Percentiles rank a stretch among this genome's conserved stretches.
Conservation (phyloP, 2,113 vertebrate species). For the Bufo gargarizans region DNA sequence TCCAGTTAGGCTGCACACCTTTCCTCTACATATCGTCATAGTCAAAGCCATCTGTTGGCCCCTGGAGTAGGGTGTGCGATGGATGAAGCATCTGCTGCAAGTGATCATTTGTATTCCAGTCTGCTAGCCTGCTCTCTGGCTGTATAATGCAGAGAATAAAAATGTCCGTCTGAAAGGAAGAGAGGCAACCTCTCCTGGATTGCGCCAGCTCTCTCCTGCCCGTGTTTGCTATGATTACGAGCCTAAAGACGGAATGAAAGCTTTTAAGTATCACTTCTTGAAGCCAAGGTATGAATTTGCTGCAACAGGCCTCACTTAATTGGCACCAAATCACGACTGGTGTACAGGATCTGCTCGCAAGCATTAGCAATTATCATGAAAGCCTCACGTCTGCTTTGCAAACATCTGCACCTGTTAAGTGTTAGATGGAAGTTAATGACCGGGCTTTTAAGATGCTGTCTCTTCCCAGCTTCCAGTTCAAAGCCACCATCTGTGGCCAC, state of each 20-base stretch:
- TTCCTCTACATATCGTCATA: constrained; percentile 27
- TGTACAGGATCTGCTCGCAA: constrained; percentile 37
- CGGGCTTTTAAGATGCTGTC: constrained; percentile 46
- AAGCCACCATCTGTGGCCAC: constrained; percentile 43
- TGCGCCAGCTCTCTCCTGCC: constrained; percentile 9
- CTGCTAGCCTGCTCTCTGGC: constrained; percentile 6
- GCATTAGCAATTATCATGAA: constrained; percentile 57
- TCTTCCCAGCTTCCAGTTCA: constrained; percentile 29
- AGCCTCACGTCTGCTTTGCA: constrained; percentile 55
- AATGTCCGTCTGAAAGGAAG: constrained; percentile 45
- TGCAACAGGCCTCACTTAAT: constrained; percentile 53
- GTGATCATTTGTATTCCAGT: constrained; percentile 48
- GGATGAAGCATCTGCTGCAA: constrained; percentile 43
- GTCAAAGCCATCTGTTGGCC: constrained; percentile 24
- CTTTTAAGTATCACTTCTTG: constrained; percentile 40
- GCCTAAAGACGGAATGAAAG: constrained; percentile 43
- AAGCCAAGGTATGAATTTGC: constrained; percentile 48
- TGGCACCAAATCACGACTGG: constrained; percentile 36
- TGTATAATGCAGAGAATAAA: constrained; percentile 51
- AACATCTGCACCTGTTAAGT: constrained; percentile 57
- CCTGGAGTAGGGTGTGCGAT: constrained; percentile 41
- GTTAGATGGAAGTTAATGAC: constrained; percentile 56
- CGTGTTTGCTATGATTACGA: constrained; percentile 37
- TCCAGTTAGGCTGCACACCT: constrained; percentile 5
- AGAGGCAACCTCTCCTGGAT: constrained; percentile 26